Evolutionary conservation across 1,140 invertebrate species (phyloP).

Genomic region (Caenorhabditis inopinata): DNA sequence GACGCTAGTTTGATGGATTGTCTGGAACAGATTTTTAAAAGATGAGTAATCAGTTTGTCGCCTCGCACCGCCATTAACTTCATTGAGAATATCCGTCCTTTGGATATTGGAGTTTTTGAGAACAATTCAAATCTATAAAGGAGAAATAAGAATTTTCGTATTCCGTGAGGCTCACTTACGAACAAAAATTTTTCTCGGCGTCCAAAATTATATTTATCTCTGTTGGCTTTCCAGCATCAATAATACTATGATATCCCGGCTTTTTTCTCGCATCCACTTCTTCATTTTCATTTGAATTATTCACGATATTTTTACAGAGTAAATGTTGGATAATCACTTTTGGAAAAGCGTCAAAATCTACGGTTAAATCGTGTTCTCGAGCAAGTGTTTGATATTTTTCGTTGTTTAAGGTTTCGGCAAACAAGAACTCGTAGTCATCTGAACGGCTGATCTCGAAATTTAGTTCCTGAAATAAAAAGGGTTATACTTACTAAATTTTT

Average conservation of each 20-base stretch:
- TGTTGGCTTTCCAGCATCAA: background rate
- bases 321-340: slow-evolving; percentile 18
- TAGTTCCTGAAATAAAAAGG: too few species aligned
- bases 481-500: too few species aligned
- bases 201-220: slow-evolving; percentile 6
- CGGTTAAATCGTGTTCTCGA: background rate
- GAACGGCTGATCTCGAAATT: background rate
- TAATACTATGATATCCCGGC: background rate
- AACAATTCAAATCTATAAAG: background rate
- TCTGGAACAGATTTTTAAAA: background rate
- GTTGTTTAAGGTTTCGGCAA: background rate
- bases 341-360: background rate
- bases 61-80: background rate
- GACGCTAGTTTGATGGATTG: background rate
- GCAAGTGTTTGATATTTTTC: background rate
- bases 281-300: background rate
- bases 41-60: background rate
- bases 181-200: background rate
- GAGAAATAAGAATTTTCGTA: too few species aligned
- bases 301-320: background rate
- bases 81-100: background rate
- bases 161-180: too few species aligned
- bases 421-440: background rate
- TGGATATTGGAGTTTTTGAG: background rate
- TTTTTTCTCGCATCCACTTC: background rate